A percentile compares a stretch with the other conserved stretches of the same genome.
phyloP scores from a whole-genome alignment of 2,888 invertebrate genomes.

The Caenorhabditis zanzibari region DNA sequence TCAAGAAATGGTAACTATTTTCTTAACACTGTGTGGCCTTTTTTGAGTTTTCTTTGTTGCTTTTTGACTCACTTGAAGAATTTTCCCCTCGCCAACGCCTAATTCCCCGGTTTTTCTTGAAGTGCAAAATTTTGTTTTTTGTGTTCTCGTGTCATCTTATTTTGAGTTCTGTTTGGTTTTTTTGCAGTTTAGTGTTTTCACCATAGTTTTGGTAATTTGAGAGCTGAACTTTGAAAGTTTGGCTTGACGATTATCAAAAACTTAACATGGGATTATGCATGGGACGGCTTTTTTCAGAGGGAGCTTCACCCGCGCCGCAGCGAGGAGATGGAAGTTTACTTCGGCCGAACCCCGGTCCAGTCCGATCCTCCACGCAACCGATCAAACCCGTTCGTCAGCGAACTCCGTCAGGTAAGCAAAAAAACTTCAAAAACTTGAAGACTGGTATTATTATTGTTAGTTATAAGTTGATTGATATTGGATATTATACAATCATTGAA shows the following conservation, averaged over 20 bases:
- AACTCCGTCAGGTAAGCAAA: conserved; percentile 64
- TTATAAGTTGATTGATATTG: no score
- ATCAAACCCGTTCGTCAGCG: conserved; percentile 70
- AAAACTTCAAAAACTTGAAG: no score
- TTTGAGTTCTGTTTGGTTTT: conserved; percentile 44
- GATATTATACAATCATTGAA: no score
- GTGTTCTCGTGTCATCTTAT: conserved; percentile 1
- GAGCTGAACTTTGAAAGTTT: not conserved
- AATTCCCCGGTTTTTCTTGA: conserved; percentile 28
- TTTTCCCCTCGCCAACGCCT: conserved; percentile 37
- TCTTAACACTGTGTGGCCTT: conserved; percentile 38
- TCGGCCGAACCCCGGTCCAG: conserved; percentile 62
- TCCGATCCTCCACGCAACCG: conserved; percentile 58
- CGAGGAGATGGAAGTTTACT: conserved; percentile 72
- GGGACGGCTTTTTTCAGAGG: conserved; percentile 52
- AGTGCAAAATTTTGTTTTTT: conserved; percentile 17
- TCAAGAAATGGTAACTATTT: conserved; percentile 62
- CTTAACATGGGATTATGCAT: conserved; percentile 25
- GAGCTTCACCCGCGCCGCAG: conserved; percentile 65
- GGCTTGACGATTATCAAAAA: conserved; percentile 14
- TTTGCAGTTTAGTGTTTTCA: conserved; percentile 36
- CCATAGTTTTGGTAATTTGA: conserved; percentile 15
- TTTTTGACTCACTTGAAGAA: conserved; percentile 31
- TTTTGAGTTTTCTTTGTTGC: conserved; percentile 52
- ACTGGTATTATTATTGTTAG: no score